Percentiles rank a stretch among this genome's conserved stretches.
Evolutionary conservation across 92 coral and sea anemone genomes (phyloP).

Genomic region (Porites divaricata): DNA sequence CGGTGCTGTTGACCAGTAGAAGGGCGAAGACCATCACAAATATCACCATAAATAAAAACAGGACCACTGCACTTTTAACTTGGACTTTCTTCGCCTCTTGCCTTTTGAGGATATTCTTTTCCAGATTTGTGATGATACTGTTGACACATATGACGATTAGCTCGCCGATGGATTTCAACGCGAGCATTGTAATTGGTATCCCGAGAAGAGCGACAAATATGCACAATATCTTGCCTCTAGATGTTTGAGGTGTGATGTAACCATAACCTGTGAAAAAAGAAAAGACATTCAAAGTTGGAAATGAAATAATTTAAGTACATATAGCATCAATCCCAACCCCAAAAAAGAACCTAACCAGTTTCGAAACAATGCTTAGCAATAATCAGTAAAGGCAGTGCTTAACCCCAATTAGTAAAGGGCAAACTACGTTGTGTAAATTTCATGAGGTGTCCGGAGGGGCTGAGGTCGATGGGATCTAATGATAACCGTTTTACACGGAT

Average conservation of each 20-base stretch:
- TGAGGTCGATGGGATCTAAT: no score
- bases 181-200: conserved; percentile 46
- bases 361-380: no score
- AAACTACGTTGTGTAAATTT: no score
- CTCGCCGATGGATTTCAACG: conserved; percentile 47
- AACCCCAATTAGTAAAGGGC: no score
- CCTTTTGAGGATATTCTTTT: conserved; percentile 14
- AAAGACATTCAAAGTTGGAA: no score
- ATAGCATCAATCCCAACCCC: no score
- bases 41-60: conserved; percentile 10
- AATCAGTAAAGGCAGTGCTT: no score
- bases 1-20: neutral
- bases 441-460: no score
- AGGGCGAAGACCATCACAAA: conserved; percentile 5
- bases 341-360: no score
- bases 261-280: conserved; percentile 44
- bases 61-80: conserved; percentile 9
- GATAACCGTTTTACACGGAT: no score
- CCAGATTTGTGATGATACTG: neutral
- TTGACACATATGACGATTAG: conserved; percentile 31
- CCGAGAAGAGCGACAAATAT: conserved; percentile 40
- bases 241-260: conserved; percentile 49
- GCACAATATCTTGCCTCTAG: conserved; percentile 57
- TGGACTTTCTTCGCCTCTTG: neutral
- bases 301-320: no score